Conservation (phyloP, 2,113 vertebrate genomes). For the Neotoma lepida region DNA sequence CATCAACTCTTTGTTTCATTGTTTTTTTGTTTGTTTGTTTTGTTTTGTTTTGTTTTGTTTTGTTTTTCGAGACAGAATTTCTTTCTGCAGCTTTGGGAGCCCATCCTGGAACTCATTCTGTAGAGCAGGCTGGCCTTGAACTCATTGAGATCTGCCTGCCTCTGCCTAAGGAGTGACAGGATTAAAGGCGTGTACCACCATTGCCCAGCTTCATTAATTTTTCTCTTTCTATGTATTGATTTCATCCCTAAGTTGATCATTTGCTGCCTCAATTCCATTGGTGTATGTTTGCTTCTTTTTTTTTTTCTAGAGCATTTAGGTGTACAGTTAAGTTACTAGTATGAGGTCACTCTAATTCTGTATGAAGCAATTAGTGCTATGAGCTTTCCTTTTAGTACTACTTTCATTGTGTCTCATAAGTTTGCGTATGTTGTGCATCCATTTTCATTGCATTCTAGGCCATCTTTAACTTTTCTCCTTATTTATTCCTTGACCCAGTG, state of each 20-base stretch:
- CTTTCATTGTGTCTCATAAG: neutral
- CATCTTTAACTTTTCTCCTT: neutral
- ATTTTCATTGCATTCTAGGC: neutral
- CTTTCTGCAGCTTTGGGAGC: too few species aligned
- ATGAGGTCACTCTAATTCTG: neutral
- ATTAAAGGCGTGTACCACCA: too few species aligned
- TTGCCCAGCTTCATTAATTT: too few species aligned
- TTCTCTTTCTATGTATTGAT: too few species aligned
- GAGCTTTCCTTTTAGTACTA: neutral
- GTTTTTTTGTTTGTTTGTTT: too few species aligned
- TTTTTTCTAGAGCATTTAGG: neutral
- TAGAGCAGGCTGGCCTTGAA: too few species aligned
- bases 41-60: too few species aligned
- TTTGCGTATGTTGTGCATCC: neutral
- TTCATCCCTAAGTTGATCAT: neutral
- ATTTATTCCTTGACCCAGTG: neutral
- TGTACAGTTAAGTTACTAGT: neutral
- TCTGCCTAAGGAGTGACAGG: too few species aligned
- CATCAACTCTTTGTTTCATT: too few species aligned
- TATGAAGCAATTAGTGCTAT: neutral
- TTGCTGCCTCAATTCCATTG: neutral
- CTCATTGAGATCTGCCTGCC: too few species aligned
- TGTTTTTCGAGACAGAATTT: too few species aligned
- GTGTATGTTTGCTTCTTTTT: neutral
- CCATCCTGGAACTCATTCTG: too few species aligned